Conservation (phyloP, 92 coral and sea anemone genomes). For the Heteractis magnifica region DNA sequence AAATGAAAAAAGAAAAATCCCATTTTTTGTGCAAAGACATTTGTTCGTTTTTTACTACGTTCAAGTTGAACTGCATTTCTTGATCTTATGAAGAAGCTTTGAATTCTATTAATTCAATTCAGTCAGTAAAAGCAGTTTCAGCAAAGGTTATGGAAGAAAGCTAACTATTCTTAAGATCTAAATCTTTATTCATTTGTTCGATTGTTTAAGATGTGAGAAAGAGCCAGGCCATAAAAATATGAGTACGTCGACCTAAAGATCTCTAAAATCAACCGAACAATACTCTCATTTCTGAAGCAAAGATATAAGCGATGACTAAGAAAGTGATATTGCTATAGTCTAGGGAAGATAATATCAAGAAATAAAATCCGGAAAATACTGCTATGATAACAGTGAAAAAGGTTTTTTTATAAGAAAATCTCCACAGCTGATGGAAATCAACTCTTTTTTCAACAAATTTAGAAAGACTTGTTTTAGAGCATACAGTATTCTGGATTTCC, state of each 20-base stretch:
- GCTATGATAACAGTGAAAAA: conserved; percentile 10
- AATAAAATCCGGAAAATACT: conserved; percentile 31
- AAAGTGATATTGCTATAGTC: conserved; percentile 16
- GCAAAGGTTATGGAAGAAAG: conserved; percentile 4
- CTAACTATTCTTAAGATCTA: conserved; percentile 4
- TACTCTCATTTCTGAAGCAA: conserved; percentile 16
- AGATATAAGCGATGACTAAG: conserved; percentile 30
- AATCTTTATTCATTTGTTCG: conserved; percentile 11
- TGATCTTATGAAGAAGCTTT: too few species aligned
- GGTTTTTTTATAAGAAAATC: not conserved
- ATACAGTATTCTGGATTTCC: not conserved
- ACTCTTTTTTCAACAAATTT: not conserved
- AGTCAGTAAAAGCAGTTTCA: not conserved
- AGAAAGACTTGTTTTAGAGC: not conserved
- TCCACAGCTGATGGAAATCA: not conserved
- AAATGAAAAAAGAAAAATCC: not conserved
- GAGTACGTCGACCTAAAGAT: conserved; percentile 7
- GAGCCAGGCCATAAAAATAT: conserved; percentile 7
- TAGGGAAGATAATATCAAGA: conserved; percentile 14
- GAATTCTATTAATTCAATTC: not conserved
- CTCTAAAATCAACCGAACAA: conserved; percentile 14
- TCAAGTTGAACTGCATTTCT: too few species aligned
- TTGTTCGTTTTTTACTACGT: too few species aligned
- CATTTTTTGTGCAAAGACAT: conserved; percentile 8
- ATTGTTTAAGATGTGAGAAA: conserved; percentile 25